A percentile compares a stretch with the other conserved stretches of the same genome.
Evolutionary conservation across 2,888 invertebrate genomes (phyloP).

Genomic region (Campoplex capitator): DNA sequence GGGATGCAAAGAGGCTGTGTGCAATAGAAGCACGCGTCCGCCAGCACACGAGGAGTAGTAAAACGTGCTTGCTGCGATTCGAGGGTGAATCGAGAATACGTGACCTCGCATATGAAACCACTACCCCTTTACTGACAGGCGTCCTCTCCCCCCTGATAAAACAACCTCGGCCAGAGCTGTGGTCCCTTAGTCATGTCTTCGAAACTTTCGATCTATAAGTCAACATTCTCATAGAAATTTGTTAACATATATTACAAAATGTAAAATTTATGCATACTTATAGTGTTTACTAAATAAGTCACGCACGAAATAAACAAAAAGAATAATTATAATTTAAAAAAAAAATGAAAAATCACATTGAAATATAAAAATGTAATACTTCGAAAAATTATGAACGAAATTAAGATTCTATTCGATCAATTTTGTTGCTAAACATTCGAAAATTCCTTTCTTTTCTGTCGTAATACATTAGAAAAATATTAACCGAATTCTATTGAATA

Average conservation of each 20-base stretch:
- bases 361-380: too few species aligned
- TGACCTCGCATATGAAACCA: conserved; percentile 80
- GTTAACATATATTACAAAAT: background rate
- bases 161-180: conserved; percentile 38
- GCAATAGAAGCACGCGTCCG: conserved; percentile 73
- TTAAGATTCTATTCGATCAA: too few species aligned
- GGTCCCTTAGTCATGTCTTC: conserved; percentile 38
- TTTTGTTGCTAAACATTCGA: too few species aligned
- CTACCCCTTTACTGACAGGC: conserved; percentile 30
- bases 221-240: background rate
- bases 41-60: conserved; percentile 71
- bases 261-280: background rate
- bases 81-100: conserved; percentile 82
- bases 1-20: conserved; percentile 30
- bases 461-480: background rate
- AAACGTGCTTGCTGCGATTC: conserved; percentile 72
- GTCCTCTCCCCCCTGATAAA: background rate
- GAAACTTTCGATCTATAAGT: background rate
- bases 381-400: too few species aligned
- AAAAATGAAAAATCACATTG: too few species aligned
- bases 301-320: background rate
- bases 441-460: too few species aligned
- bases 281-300: background rate
- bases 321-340: too few species aligned
- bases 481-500: too few species aligned